Evolutionary conservation across 2,113 vertebrate genomes (phyloP).

Genomic region (Sinosuthora webbiana): DNA sequence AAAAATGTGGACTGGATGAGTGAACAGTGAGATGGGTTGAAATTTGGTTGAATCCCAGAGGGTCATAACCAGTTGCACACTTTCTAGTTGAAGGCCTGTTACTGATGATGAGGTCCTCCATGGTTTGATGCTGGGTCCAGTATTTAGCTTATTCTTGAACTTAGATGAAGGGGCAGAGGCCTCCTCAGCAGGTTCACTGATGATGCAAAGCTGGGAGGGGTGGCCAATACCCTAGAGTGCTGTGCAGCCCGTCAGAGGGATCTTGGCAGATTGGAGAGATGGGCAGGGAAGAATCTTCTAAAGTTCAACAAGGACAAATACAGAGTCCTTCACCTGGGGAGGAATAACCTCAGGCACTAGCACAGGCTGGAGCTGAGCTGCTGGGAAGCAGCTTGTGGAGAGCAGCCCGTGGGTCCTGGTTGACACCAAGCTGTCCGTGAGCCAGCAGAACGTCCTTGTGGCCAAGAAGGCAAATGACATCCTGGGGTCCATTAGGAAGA

Average conservation of each 20-base stretch:
- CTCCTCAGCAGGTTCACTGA: background rate
- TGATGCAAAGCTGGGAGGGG: background rate
- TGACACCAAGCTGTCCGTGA: background rate
- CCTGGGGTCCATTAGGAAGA: background rate
- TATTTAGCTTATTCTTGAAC: background rate
- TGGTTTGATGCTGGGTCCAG: background rate
- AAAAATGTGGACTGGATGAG: background rate
- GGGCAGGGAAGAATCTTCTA: rapidly evolving
- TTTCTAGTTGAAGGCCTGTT: background rate
- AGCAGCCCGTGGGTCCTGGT: rapidly evolving
- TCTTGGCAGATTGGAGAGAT: background rate
- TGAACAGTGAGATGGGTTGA: background rate
- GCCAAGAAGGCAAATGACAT: background rate
- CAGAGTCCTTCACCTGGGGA: background rate
- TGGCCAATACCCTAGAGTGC: rapidly evolving
- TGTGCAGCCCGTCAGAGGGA: too few species aligned
- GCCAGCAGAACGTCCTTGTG: background rate
- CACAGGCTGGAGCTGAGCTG: background rate
- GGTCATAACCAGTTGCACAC: background rate
- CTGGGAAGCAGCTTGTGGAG: background rate
- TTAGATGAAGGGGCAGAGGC: background rate
- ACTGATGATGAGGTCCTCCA: background rate
- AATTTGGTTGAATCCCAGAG: background rate
- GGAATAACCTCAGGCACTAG: background rate
- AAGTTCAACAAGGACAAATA: background rate